A percentile compares a stretch with the other conserved stretches of the same genome.
Evolutionary conservation across 1,140 invertebrate species (phyloP).

Genomic region (Pseudomyrmex cubaensis): DNA sequence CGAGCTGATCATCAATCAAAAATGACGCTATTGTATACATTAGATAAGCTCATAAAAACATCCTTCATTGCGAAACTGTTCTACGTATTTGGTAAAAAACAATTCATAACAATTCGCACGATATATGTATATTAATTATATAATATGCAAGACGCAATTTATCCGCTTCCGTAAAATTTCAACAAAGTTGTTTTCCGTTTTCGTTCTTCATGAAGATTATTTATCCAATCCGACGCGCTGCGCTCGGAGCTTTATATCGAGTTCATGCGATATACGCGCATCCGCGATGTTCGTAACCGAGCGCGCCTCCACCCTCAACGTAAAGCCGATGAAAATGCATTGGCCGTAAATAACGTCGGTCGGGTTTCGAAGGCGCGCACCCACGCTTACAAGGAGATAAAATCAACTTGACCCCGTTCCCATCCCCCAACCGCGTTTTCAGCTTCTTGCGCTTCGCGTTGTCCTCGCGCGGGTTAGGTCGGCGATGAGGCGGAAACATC

Average conservation of each 20-base stretch:
- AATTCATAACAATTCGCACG: not conserved
- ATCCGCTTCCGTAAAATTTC: conserved; percentile 5
- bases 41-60: not conserved
- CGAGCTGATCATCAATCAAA: not conserved
- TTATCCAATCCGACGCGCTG: conserved; percentile 29
- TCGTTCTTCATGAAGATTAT: conserved; percentile 20
- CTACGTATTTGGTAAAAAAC: too few species aligned
- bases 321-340: conserved; percentile 67
- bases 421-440: conserved; percentile 64
- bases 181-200: conserved; percentile 19
- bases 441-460: conserved; percentile 35
- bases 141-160: not conserved
- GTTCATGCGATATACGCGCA: conserved; percentile 56
- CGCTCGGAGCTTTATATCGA: conserved; percentile 42
- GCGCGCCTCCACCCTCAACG: conserved; percentile 35
- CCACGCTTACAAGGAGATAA: conserved; percentile 72
- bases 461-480: conserved; percentile 16
- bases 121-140: too few species aligned
- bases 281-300: conserved; percentile 34
- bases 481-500: conserved; percentile 12
- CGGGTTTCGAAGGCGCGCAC: conserved; percentile 61
- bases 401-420: conserved; percentile 81
- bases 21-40: not conserved
- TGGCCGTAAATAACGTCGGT: conserved; percentile 79
- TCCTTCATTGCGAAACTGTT: too few species aligned